Percentiles rank a stretch among this genome's conserved stretches.
Conservation (phyloP, 2,888 invertebrate genomes). For the Frankliniella fusca region DNA sequence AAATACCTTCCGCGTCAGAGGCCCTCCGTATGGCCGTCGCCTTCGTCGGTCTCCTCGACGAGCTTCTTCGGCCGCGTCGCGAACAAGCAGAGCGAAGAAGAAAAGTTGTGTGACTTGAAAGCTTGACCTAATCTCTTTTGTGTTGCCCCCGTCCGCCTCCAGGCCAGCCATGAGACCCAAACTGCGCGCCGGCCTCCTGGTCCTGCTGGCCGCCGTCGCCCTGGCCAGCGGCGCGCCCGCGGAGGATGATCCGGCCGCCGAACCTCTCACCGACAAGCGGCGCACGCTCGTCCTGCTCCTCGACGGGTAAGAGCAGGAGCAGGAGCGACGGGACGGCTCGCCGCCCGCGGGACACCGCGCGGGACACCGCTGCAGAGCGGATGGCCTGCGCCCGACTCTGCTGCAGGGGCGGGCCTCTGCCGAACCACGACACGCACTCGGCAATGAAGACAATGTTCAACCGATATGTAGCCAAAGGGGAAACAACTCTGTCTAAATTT, state of each 20-base stretch:
- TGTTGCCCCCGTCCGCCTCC: background rate
- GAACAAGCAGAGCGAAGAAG: background rate
- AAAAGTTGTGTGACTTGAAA: background rate
- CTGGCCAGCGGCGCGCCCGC: background rate
- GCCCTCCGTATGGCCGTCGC: no score
- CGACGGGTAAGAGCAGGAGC: background rate
- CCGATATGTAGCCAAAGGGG: no score
- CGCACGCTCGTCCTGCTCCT: background rate
- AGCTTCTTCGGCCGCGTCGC: background rate
- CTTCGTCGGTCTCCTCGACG: no score
- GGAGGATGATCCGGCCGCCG: background rate
- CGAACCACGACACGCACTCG: no score
- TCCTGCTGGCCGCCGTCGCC: background rate
- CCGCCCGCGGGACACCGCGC: background rate
- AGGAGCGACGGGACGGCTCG: no score
- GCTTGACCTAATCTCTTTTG: background rate
- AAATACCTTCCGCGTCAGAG: no score
- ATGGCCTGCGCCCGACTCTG: background rate
- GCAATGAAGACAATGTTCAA: no score
- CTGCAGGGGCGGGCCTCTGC: no score
- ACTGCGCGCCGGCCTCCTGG: background rate
- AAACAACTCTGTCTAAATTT: no score
- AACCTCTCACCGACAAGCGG: background rate
- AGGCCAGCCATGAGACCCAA: background rate
- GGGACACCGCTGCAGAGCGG: background rate